Evolutionary conservation across 2,113 vertebrate genomes (phyloP).

Genomic region (Oryzias celebensis): DNA sequence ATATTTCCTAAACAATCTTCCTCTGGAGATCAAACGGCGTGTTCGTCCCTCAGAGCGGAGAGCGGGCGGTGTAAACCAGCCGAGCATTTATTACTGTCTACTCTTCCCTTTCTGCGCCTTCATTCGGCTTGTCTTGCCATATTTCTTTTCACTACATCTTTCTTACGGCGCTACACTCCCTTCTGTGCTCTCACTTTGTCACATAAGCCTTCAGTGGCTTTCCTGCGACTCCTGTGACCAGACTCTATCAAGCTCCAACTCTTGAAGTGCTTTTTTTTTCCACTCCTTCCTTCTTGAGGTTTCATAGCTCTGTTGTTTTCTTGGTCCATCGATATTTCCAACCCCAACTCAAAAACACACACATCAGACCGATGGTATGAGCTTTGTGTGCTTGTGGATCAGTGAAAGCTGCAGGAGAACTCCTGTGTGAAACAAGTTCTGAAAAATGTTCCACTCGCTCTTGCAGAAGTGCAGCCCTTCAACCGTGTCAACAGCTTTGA

Average conservation of each 20-base stretch:
- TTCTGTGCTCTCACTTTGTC: constrained; percentile 15
- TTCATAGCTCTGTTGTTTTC: constrained; percentile 33
- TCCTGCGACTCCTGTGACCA: constrained; percentile 15
- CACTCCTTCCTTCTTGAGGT: background rate
- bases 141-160: constrained; percentile 3
- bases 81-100: constrained; percentile 11
- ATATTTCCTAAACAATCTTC: constrained; percentile 30
- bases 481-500: constrained; percentile 40
- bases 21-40: constrained; percentile 42
- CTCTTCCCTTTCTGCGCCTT: constrained; percentile 9
- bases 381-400: constrained; percentile 24
- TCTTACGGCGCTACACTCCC: background rate
- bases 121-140: constrained; percentile 11
- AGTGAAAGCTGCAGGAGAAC: constrained; percentile 17
- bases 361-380: constrained; percentile 1
- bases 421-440: constrained; percentile 39
- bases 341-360: constrained; percentile 27
- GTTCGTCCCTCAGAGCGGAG: constrained; percentile 15
- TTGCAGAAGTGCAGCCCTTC: constrained; percentile 34
- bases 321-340: constrained; percentile 20
- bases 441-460: constrained; percentile 34
- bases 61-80: constrained; percentile 17
- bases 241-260: constrained; percentile 22
- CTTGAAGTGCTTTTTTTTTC: constrained; percentile 19
- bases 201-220: constrained; percentile 15